A percentile compares a stretch with the other conserved stretches of the same genome.
phyloP scores from a whole-genome alignment of 2,113 vertebrate genomes.

The Rhizomys pruinosus region DNA sequence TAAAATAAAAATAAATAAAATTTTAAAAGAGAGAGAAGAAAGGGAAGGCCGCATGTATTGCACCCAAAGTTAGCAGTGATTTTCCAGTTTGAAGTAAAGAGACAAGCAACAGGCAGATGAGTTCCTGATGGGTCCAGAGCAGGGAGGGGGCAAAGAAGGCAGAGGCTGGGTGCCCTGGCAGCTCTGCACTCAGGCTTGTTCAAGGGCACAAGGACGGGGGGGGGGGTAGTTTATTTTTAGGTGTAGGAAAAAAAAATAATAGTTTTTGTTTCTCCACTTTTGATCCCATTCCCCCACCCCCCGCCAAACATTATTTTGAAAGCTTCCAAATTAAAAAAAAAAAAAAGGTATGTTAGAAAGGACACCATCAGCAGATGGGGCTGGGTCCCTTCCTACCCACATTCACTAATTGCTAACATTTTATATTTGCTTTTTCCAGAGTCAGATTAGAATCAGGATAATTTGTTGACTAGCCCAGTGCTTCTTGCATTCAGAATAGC shows the following conservation, averaged over 20 bases:
- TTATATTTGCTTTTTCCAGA: neutral
- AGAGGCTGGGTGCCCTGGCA: too few species aligned
- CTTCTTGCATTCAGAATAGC: neutral
- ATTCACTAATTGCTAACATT: neutral
- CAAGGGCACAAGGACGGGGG: neutral
- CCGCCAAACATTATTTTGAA: conserved; percentile 45
- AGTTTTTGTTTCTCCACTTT: neutral
- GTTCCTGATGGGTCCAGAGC: too few species aligned
- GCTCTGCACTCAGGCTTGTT: neutral
- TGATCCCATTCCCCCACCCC: neutral
- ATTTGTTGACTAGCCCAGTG: neutral
- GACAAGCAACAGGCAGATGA: too few species aligned
- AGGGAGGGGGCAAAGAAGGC: too few species aligned
- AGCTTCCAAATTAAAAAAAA: neutral
- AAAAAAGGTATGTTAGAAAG: neutral
- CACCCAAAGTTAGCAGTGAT: too few species aligned
- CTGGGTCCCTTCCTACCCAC: too few species aligned
- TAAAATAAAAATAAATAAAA: too few species aligned
- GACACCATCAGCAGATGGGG: neutral
- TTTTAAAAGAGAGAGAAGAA: too few species aligned
- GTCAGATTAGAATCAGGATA: neutral
- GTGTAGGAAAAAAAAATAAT: neutral
- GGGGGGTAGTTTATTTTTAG: neutral
- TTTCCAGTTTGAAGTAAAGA: too few species aligned
- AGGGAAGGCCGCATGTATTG: too few species aligned